Evolutionary conservation across 53 echinoderm and acorn worm genomes (phyloP).

Genomic region (Temnopleurus reevesii): DNA sequence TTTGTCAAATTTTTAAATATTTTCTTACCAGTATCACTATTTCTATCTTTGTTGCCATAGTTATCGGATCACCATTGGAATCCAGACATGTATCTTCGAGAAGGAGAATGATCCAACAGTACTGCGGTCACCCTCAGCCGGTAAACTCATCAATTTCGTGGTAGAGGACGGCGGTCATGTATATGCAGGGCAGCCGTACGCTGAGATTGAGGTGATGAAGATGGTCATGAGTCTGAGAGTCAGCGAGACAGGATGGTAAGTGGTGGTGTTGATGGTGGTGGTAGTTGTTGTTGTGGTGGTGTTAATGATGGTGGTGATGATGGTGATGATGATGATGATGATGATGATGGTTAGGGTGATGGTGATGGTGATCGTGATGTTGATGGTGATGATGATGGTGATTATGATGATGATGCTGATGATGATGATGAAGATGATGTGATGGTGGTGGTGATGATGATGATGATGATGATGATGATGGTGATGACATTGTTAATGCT

Average conservation of each 20-base stretch:
- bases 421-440: neutral
- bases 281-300: neutral
- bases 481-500: too few relatives aligned
- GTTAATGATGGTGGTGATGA: slow-evolving; percentile 65
- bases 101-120: slow-evolving; percentile 99
- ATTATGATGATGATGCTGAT: slow-evolving; percentile 4
- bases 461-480: slow-evolving; percentile 16
- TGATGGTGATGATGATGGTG: neutral
- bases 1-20: too few relatives aligned
- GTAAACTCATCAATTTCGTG: slow-evolving; percentile 86
- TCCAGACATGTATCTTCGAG: slow-evolving; percentile 96
- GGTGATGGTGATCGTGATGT: neutral
- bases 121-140: slow-evolving; percentile 93
- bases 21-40: too few relatives aligned
- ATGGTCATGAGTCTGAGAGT: slow-evolving; percentile 96
- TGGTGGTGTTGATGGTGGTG: neutral
- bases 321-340: neutral
- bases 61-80: slow-evolving; percentile 97
- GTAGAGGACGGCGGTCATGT: slow-evolving; percentile 93
- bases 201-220: slow-evolving; percentile 99
- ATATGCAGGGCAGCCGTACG: slow-evolving; percentile 85
- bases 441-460: slow-evolving; percentile 20
- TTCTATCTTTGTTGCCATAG: slow-evolving; percentile 64
- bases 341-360: neutral
- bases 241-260: slow-evolving; percentile 89